phyloP scores from a whole-genome alignment of 2,888 invertebrate genomes.

The Cheilosia soror region DNA sequence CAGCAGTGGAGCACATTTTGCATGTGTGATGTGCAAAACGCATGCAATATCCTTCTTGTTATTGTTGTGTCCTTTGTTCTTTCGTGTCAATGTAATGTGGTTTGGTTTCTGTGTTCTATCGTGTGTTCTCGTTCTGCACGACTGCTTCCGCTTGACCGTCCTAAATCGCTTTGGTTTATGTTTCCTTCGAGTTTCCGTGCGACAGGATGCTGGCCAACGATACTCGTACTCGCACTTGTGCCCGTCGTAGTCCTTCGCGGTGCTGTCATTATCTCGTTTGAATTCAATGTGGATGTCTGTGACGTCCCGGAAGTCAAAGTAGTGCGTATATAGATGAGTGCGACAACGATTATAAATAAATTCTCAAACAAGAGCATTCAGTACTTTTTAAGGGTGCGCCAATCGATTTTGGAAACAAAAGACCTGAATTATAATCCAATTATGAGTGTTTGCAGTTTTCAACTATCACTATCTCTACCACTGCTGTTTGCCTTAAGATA shows the following conservation, averaged over 20 bases:
- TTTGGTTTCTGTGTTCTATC: conserved; percentile 15
- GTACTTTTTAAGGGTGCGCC: conserved; percentile 75
- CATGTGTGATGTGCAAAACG: conserved; percentile 73
- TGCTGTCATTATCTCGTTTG: conserved; percentile 37
- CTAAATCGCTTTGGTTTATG: conserved; percentile 40
- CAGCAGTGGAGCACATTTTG: conserved; percentile 53
- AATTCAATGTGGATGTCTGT: conserved; percentile 18
- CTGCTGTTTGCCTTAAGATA: conserved; percentile 64
- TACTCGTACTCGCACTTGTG: background rate
- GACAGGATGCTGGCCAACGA: conserved; percentile 56
- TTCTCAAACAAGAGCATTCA: conserved; percentile 74
- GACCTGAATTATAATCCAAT: conserved; percentile 70
- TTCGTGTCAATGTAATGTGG: conserved; percentile 64
- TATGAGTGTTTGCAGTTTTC: conserved; percentile 74
- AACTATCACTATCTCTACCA: conserved; percentile 58
- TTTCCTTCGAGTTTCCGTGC: conserved; percentile 51
- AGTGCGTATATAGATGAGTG: conserved; percentile 72
- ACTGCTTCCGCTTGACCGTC: conserved; percentile 69
- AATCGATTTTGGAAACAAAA: conserved; percentile 70
- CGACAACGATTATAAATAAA: conserved; percentile 73
- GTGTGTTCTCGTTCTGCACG: conserved; percentile 49
- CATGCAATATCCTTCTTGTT: conserved; percentile 73
- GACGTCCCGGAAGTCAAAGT: conserved; percentile 23
- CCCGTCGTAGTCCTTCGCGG: conserved; percentile 37
- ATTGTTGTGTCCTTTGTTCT: conserved; percentile 72